Evolutionary conservation across 2,113 vertebrate species (phyloP).

Genomic region (Pseudois nayaur): DNA sequence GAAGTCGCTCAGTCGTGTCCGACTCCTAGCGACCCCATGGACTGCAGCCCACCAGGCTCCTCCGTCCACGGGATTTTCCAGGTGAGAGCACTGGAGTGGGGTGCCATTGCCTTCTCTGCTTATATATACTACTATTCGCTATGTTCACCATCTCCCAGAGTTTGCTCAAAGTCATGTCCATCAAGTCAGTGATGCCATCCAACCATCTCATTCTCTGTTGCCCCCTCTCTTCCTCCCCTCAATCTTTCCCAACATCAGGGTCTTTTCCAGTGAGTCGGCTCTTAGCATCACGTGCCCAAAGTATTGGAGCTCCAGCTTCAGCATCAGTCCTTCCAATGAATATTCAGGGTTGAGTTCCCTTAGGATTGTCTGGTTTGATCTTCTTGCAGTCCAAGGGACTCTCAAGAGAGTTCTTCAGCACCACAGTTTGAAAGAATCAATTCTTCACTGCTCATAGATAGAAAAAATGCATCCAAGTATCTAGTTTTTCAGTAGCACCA

Average conservation of each 20-base stretch:
- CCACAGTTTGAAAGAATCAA: neutral
- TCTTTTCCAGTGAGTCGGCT: neutral
- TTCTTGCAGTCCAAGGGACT: neutral
- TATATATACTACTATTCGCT: too few species aligned
- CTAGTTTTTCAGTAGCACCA: neutral
- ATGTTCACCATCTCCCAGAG: neutral
- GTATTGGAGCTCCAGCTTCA: neutral
- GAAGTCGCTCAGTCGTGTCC: too few species aligned
- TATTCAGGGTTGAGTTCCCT: neutral
- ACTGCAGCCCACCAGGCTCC: too few species aligned
- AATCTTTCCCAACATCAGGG: neutral
- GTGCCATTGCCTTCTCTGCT: neutral
- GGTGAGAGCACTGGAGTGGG: too few species aligned
- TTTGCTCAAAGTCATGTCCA: neutral
- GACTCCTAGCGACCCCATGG: too few species aligned
- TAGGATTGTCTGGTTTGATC: neutral
- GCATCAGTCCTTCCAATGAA: neutral
- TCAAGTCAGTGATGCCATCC: neutral
- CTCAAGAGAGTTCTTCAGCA: neutral
- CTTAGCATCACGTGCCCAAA: rapidly evolving
- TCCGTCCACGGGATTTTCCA: too few species aligned
- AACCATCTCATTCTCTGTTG: neutral
- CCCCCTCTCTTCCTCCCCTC: neutral
- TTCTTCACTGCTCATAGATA: neutral
- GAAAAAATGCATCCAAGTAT: neutral